These are phyloP conservation scores for Arge pagana DNA, from an alignment of 2,888 invertebrate genomes.

Conservation along the genomic window DNA sequence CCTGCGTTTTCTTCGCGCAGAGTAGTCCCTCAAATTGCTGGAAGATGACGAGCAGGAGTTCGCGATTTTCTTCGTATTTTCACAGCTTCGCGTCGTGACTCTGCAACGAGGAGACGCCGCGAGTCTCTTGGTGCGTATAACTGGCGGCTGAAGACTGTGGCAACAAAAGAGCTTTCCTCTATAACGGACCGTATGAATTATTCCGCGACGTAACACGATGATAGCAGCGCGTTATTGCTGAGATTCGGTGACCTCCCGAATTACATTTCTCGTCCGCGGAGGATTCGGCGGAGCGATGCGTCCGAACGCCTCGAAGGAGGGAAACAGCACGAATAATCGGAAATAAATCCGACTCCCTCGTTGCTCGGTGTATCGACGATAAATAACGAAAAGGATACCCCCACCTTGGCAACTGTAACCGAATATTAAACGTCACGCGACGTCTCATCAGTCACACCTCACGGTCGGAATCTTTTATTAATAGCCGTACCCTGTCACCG, in stretches of 20 bases:
- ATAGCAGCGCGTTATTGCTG: slow-evolving; percentile 11
- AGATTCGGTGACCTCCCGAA: slow-evolving; percentile 16
- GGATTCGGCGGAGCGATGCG: background rate
- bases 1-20: too few species aligned
- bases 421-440: background rate
- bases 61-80: background rate
- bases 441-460: background rate
- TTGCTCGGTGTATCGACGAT: slow-evolving; percentile 8
- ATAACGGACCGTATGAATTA: slow-evolving; percentile 10
- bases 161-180: slow-evolving; percentile 12
- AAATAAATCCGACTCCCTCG: too few species aligned
- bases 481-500: too few species aligned
- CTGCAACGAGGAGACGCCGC: background rate
- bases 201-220: slow-evolving; percentile 3
- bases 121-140: slow-evolving; percentile 2
- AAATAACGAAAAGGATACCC: slow-evolving; percentile 7
- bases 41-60: too few species aligned
- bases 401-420: background rate
- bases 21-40: too few species aligned
- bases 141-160: slow-evolving; percentile 1
- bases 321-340: too few species aligned
- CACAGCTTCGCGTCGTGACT: background rate
- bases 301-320: too few species aligned
- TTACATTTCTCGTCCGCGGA: background rate
- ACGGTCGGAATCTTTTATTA: background rate